phyloP scores from a whole-genome alignment of 2,797 vertebrate genomes.

The Cryptoblepharus egeriae region DNA sequence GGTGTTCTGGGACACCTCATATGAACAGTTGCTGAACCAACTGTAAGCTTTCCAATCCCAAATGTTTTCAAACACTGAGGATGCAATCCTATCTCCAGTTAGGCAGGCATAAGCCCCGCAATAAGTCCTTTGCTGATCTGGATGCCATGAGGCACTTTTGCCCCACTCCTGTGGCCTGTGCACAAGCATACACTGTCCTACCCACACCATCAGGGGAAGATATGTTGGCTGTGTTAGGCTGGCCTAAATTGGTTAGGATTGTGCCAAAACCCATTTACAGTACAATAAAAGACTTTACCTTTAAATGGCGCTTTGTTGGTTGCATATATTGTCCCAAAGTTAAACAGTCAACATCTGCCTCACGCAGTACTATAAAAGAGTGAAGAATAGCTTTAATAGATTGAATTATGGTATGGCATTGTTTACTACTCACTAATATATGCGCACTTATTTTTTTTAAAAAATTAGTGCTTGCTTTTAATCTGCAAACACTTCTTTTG shows the following conservation, averaged over 20 bases:
- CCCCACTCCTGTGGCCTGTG: no score
- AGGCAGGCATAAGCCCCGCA: no score
- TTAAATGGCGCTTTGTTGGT: conserved; percentile 95
- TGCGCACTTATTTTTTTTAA: no score
- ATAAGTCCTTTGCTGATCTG: no score
- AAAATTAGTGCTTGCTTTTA: no score
- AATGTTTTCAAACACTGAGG: background rate
- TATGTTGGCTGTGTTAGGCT: no score
- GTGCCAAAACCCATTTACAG: background rate
- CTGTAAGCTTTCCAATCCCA: background rate
- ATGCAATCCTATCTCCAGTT: no score
- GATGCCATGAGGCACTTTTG: no score
- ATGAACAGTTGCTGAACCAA: background rate
- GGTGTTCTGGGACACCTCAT: background rate
- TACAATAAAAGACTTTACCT: conserved; percentile 77
- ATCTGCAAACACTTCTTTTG: background rate
- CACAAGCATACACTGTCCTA: no score
- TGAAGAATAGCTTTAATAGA: conserved; percentile 33
- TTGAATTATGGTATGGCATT: background rate
- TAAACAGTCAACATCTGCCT: conserved; percentile 91
- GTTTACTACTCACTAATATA: no score
- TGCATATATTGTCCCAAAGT: conserved; percentile 99
- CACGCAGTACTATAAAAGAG: conserved; percentile 84
- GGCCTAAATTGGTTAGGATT: no score
- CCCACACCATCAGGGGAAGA: no score